These are phyloP conservation scores for Cynopterus brachyotis DNA, from an alignment of 2,113 vertebrate genomes.

Conservation along the genomic window DNA sequence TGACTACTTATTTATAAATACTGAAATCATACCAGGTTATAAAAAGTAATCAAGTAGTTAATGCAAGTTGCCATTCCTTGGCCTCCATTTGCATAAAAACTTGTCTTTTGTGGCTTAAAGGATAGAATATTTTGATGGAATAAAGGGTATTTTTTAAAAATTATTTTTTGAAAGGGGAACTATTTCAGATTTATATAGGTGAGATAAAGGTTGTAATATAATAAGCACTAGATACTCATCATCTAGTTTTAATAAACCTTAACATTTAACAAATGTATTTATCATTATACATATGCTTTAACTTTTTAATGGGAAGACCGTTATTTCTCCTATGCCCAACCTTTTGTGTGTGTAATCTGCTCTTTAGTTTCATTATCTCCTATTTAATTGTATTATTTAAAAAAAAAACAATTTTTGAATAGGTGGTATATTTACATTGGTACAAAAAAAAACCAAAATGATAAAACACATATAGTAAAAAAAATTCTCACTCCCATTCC, in stretches of 20 bases:
- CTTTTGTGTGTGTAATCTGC: neutral
- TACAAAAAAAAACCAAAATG: neutral
- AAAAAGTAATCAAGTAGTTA: neutral
- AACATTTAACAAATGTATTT: neutral
- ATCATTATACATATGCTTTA: neutral
- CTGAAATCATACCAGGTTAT: neutral
- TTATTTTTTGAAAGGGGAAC: neutral
- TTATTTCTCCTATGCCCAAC: neutral
- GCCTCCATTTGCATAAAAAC: neutral
- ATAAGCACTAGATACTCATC: neutral
- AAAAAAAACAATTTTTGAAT: conserved; percentile 25
- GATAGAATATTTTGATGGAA: neutral
- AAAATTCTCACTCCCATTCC: neutral
- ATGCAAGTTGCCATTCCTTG: neutral
- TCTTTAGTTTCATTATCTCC: conserved; percentile 7
- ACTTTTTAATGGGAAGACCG: neutral
- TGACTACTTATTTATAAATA: conserved; percentile 10
- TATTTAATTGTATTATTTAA: conserved; percentile 32
- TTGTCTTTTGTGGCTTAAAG: neutral
- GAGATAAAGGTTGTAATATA: neutral
- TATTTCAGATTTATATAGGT: neutral
- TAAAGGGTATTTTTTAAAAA: neutral
- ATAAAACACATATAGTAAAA: neutral
- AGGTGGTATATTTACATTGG: neutral
- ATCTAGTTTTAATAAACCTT: neutral